Base-by-base conservation (phyloP, 2,113 vertebrate genomes). In the Nyctibius bracteatus region DNA sequence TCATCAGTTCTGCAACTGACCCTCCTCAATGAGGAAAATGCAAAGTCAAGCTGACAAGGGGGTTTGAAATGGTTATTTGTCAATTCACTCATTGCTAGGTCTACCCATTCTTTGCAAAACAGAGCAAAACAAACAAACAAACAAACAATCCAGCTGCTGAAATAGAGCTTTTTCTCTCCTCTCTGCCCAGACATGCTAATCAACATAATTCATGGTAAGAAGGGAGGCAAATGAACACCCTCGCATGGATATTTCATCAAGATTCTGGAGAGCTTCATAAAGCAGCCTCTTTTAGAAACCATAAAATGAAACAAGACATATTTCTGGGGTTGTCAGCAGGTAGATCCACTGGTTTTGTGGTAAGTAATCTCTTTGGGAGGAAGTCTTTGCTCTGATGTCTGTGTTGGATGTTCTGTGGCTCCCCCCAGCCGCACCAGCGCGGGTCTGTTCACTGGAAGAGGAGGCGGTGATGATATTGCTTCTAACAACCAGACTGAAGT, bases 281-380 rank as follows among this genome's bases (percentile, higher is more conserved):
- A 87, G 94, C 91, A 95, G 94, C 97, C 86, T 87, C 95, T 96
- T 95, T 97, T 94, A 97, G 96, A 97, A 98, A 96, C 94, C 96
- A 91, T 96, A 97, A 98, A 98, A 98, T 98, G 97, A 98, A 98
- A 98, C 94, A 97, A 98, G 98, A 98, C 97, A 90, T 97, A 97
- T 98, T 98, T 98, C 98, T 95, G 90, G 96, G 98, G 95, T 97
- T 98, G 97, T 98, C 98, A 98, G 98, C 98, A 98, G 98, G 98
- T 97, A 98, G 98, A 97, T 92, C 96, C 97, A 95, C 97, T 96
- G 97, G 97, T 97, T 97, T 96, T 94, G 97, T 95, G 97, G 98
- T 98, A 98, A 98, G 98, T 98, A 98, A 96, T 98, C 98, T 98
- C 98, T 98, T 96, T 98, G 98, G 98, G 98, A 98, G 98, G 97